Conservation (phyloP, 2,797 vertebrate genomes). For the Lagorchestes hirsutus region DNA sequence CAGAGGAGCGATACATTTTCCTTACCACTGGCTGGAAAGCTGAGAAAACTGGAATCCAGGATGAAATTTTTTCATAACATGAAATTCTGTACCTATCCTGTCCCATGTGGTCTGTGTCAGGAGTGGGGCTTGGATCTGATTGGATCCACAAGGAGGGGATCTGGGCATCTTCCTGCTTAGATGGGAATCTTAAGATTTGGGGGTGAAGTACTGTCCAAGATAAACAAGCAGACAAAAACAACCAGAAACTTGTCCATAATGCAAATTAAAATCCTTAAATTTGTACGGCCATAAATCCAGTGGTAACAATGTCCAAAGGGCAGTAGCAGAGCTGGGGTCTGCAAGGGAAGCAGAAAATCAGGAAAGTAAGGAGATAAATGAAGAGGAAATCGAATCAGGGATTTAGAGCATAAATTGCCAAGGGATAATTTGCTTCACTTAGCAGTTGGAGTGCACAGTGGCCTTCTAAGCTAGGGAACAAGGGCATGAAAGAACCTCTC, state of each 20-base stretch:
- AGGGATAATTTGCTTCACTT: neutral
- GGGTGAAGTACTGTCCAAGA: neutral
- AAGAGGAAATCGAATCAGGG: neutral
- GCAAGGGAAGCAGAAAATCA: neutral
- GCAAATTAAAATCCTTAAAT: neutral
- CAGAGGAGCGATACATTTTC: slow-evolving; percentile 20
- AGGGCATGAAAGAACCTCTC: neutral
- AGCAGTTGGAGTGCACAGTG: neutral
- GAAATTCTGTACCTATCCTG: neutral
- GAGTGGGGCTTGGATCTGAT: neutral
- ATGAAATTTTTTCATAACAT: slow-evolving; percentile 24
- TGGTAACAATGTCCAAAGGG: neutral
- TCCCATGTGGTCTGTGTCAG: neutral
- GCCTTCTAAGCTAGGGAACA: neutral
- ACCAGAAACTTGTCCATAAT: neutral
- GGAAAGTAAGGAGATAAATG: neutral
- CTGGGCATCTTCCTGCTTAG: neutral
- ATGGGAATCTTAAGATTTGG: neutral
- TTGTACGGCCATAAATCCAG: neutral
- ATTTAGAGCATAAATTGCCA: slow-evolving; percentile 1
- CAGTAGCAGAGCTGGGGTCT: neutral
- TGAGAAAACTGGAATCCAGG: slow-evolving; percentile 33
- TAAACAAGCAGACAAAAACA: neutral
- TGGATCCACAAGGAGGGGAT: neutral
- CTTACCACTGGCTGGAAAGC: slow-evolving; percentile 41